These are phyloP conservation scores for Dynastes hyllus DNA, from an alignment of 2,888 invertebrate species.

Conservation along the genomic window DNA sequence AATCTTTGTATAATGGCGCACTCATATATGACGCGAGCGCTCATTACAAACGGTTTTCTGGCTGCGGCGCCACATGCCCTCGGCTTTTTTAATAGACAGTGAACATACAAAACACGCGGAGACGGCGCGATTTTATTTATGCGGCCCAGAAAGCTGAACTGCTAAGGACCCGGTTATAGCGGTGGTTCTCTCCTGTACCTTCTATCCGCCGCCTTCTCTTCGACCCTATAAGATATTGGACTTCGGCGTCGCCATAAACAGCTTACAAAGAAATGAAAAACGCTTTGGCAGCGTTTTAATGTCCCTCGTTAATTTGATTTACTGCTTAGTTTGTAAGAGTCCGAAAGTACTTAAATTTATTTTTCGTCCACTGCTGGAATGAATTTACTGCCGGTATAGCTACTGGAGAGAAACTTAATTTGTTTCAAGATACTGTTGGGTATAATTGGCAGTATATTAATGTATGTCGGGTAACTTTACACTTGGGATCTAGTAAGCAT, in stretches of 20 bases:
- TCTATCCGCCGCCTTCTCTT: conserved; percentile 2
- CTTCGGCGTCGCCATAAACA: conserved; percentile 41
- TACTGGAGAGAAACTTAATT: conserved; percentile 12
- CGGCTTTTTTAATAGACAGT: conserved; percentile 29
- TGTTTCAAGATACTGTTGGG: not conserved
- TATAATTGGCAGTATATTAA: conserved; percentile 8
- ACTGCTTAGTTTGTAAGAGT: conserved; percentile 25
- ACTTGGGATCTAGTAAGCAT: too few species aligned
- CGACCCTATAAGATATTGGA: conserved; percentile 35
- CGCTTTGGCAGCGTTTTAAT: conserved; percentile 44
- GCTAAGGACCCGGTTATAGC: conserved; percentile 11
- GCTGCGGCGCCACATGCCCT: conserved; percentile 22
- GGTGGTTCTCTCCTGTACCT: not conserved
- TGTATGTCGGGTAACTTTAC: not conserved
- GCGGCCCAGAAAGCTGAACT: conserved; percentile 19
- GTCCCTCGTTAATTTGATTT: conserved; percentile 43
- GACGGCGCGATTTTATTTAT: conserved; percentile 40
- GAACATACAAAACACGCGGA: conserved; percentile 43
- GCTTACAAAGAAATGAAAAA: conserved; percentile 45
- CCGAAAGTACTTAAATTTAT: conserved; percentile 39
- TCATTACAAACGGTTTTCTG: conserved; percentile 58
- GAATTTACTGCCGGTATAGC: conserved; percentile 13
- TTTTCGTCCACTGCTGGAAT: conserved; percentile 23
- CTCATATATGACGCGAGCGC: conserved; percentile 60
- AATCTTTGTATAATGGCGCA: conserved; percentile 63